Evolutionary conservation across 2,888 invertebrate genomes (phyloP).

Genomic region (Harpalus rubripes): DNA sequence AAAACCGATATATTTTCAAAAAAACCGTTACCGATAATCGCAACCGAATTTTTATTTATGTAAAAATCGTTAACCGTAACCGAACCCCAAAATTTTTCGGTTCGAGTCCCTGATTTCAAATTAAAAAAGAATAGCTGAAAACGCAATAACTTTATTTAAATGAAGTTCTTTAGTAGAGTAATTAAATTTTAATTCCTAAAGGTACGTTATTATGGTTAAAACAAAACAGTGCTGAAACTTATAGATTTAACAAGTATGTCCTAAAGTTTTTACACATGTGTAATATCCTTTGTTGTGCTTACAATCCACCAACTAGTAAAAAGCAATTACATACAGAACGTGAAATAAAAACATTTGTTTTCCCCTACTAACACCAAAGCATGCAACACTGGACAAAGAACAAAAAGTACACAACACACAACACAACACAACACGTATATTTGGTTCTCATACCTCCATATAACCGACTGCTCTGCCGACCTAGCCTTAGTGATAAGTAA

Average conservation of each 20-base stretch:
- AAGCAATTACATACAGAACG: constrained; percentile 50
- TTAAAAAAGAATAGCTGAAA: no score
- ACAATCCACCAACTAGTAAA: constrained; percentile 1
- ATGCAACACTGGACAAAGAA: constrained; percentile 58
- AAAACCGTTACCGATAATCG: no score
- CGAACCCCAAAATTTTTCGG: no score
- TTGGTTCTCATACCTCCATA: constrained; percentile 75
- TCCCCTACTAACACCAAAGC: constrained; percentile 41
- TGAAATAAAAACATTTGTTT: constrained; percentile 26
- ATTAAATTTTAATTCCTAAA: no score
- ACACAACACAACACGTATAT: constrained; percentile 38
- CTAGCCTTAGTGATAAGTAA: constrained; percentile 78
- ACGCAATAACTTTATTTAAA: no score
- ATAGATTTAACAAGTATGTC: neutral
- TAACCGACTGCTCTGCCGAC: constrained; percentile 77
- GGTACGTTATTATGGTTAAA: neutral
- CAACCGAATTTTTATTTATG: no score
- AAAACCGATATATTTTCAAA: no score
- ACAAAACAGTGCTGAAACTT: neutral
- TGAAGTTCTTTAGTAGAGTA: no score
- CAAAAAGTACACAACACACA: neutral
- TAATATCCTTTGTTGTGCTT: neutral
- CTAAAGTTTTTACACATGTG: neutral
- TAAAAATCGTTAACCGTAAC: no score
- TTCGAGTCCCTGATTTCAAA: no score